phyloP scores from a whole-genome alignment of 2,113 vertebrate genomes.

The Notothenia coriiceps region DNA sequence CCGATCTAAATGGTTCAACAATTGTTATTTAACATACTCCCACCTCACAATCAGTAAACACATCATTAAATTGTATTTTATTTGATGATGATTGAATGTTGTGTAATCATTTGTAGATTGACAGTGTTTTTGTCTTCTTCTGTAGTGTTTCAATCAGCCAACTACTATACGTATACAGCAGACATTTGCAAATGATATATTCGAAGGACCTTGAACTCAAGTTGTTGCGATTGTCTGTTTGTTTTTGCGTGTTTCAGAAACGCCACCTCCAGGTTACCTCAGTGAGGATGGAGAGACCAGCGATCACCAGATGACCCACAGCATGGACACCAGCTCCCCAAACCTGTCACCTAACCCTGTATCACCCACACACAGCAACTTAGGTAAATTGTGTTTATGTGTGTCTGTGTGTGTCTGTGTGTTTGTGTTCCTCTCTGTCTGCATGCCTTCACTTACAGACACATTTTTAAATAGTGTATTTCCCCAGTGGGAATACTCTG shows the following conservation, averaged over 20 bases:
- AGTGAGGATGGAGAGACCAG: constrained; percentile 99
- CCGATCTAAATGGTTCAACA: not conserved
- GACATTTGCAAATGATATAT: not conserved
- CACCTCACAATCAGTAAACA: no score
- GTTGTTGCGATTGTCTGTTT: not conserved
- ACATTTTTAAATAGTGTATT: constrained; percentile 41
- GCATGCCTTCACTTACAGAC: constrained; percentile 43
- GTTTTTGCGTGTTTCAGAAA: constrained; percentile 86
- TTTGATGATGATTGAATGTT: not conserved
- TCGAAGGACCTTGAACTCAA: not conserved
- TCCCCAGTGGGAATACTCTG: constrained; percentile 53
- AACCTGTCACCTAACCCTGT: constrained; percentile 97
- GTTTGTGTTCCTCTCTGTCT: constrained; percentile 50
- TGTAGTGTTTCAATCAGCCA: not conserved
- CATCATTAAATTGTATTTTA: not conserved
- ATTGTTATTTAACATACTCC: not conserved
- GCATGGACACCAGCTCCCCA: constrained; percentile 98
- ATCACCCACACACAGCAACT: constrained; percentile 94
- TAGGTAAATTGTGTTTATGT: constrained; percentile 86
- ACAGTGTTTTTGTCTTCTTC: not conserved
- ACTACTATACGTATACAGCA: not conserved
- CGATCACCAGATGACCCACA: constrained; percentile 98
- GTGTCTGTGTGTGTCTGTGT: constrained; percentile 25
- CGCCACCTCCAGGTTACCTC: constrained; percentile 97
- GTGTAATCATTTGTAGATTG: not conserved